Evolutionary conservation across 2,888 invertebrate genomes (phyloP), one percentile per base, ranked within the genome.

Genomic region (Helobdella robusta): DNA sequence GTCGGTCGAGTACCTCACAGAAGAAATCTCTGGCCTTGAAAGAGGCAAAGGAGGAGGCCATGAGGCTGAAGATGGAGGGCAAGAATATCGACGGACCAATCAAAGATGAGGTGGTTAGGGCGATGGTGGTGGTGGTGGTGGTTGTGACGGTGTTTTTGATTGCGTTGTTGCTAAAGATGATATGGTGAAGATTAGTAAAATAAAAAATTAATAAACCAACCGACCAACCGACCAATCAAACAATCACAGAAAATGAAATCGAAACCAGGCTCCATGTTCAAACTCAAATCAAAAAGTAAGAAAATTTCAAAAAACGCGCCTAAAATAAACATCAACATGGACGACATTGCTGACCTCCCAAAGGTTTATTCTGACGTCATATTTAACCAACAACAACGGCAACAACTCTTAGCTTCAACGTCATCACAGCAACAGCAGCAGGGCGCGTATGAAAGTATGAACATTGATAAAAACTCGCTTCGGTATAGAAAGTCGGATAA

Each of bases 41-140:
- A 20, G 62, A 62, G 30, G 62, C 62, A 18, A 62, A 62, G 32
- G 62, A 62, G 34, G 62, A 62, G 44, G 62, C 62, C 46, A 30
- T 50, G 62, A 46, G 62, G 32, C 18, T 62, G 62, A 62, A 62
- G 46, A 59, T 59, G 59, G 28, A 28, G 1, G 48, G 46, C 32
- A 62, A 62, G 50, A 62, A 62, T 48, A 32, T 62, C 30, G 62
- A 62, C 30, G 62, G 48, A 15, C 23, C 50, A 20, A 62, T 50
- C 4, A 62, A 50, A 25, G 62, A 28, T 11, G 62, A 62, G 25
- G 62, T 62, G 1, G 5, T 11, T 40, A 11, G 2, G 4, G 1
- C 32, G 5, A 2, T n/a, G 52, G 23, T 20, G 11, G 8, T 18
- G n/a, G 8, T 56, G n/a, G n/a, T n/a, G n/a, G n/a, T n/a, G n/a